Base-by-base conservation (phyloP, 2,888 invertebrate genomes). In the Athalia rosae region DNA sequence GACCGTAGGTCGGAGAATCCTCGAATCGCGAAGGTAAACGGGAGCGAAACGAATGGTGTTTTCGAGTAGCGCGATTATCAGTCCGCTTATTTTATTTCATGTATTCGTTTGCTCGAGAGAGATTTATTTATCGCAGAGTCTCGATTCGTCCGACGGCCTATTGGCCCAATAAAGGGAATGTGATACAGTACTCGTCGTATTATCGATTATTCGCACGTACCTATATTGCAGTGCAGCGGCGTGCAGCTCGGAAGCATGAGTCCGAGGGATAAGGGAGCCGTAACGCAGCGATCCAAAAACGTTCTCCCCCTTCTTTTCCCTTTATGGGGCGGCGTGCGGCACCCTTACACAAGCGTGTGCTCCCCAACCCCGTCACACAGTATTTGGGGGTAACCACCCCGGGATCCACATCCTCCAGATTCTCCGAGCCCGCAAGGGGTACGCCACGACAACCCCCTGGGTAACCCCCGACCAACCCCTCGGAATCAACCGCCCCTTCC, bases 381-480 rank as follows among this genome's bases (percentile, higher is more conserved):
- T 13, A 53, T 71, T 48, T 74, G 62, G 74, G 74, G 74, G 74
- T 74, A 74, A 74, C 74, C 74, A 74, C 74, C 62, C 62, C 74
- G 74, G n/a, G 28, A 59, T 74, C 62, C 74, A 62, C 59, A 74
- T 74, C 74, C 74, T 74, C 74, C 74, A 74, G 74, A 62, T 74
- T 74, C 74, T 74, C 62, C 56, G 45, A 61, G 86, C 85, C 87
- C 87, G 87, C 86, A 74, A 88, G 85, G 87, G 85, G 87, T 87
- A 87, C 88, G 89, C 89, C 89, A 83, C 89, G 89, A 89, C 89
- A 89, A 89, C 88, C 88, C 88, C 89, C 88, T 88, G 86, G 89
- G 61, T 62, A 74, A 74, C 74, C 74, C 71, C 74, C 59, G 13
- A 62, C 61, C 89, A 89, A 89, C 89, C 89, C 89, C 89, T 89